Evolutionary conservation across 2,113 vertebrate species (phyloP).

Genomic region (Maccullochella peelii): DNA sequence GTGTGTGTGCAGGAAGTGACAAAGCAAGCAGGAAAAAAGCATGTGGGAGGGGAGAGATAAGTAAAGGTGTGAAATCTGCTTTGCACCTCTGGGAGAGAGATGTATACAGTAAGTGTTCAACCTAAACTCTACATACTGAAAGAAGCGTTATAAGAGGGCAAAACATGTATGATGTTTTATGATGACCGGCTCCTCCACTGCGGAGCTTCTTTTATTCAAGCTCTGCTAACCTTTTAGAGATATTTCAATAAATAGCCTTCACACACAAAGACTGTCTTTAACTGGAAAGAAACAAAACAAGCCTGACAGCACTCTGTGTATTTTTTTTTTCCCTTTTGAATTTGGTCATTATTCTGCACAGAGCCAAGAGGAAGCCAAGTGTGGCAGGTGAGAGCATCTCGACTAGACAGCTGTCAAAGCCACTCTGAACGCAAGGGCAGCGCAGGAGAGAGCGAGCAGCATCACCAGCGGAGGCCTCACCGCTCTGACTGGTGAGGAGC

Average conservation of each 20-base stretch:
- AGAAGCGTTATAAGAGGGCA: not conserved
- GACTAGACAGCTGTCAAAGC: slow-evolving; percentile 76
- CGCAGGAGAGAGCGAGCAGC: slow-evolving; percentile 36
- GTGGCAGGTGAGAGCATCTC: slow-evolving; percentile 72
- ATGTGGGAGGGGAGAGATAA: slow-evolving; percentile 42
- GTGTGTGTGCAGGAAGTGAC: slow-evolving; percentile 1
- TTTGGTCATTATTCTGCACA: slow-evolving; percentile 68
- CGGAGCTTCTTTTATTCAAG: not conserved
- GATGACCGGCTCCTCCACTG: slow-evolving; percentile 15
- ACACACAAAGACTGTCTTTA: slow-evolving; percentile 43
- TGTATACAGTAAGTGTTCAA: not conserved
- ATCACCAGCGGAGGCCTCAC: slow-evolving; percentile 45
- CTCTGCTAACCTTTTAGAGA: slow-evolving; percentile 22
- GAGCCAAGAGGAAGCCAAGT: slow-evolving; percentile 62
- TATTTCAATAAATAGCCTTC: slow-evolving; percentile 56
- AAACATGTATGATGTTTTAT: not conserved
- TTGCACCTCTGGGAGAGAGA: slow-evolving; percentile 8
- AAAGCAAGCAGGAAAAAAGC: slow-evolving; percentile 47
- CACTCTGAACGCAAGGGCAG: slow-evolving; percentile 46
- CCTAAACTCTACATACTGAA: not conserved
- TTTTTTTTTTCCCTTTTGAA: slow-evolving; percentile 36
- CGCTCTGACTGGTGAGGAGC: slow-evolving; percentile 56
- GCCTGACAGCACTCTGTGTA: slow-evolving; percentile 39
- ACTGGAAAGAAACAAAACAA: slow-evolving; percentile 58
- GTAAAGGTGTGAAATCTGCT: slow-evolving; percentile 59